Conservation (phyloP, 2,888 invertebrate genomes). For the Trissonchulus latispiculum region DNA sequence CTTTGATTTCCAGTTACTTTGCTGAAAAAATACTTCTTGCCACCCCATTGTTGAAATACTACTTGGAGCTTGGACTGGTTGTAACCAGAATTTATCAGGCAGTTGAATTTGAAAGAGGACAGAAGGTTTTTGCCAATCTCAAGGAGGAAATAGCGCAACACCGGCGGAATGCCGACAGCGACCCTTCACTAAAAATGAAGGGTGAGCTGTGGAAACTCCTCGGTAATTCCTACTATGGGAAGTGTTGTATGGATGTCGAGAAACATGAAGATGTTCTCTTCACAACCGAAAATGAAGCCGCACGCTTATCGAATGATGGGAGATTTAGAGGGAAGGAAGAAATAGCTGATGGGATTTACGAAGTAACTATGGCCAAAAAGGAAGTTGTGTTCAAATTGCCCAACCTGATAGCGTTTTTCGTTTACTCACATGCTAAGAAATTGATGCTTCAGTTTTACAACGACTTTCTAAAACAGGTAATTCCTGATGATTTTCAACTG, state of each 20-base stretch:
- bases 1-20: neutral
- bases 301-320: neutral
- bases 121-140: neutral
- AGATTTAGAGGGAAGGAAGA: neutral
- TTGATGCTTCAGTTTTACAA: neutral
- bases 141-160: neutral
- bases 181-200: neutral
- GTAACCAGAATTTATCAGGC: neutral
- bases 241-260: neutral
- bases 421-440: neutral
- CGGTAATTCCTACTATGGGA: conserved; percentile 4
- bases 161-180: neutral
- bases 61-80: neutral
- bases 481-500: neutral
- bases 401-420: neutral
- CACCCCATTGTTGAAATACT: neutral
- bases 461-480: neutral
- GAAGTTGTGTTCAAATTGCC: neutral
- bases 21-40: conserved; percentile 10
- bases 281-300: neutral
- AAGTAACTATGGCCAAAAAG: neutral
- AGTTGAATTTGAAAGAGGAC: neutral
- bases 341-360: neutral
- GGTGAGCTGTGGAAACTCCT: neutral
- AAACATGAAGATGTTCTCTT: conserved; percentile 6